phyloP scores from a whole-genome alignment of 2,113 vertebrate species.

The Tichodroma muraria region DNA sequence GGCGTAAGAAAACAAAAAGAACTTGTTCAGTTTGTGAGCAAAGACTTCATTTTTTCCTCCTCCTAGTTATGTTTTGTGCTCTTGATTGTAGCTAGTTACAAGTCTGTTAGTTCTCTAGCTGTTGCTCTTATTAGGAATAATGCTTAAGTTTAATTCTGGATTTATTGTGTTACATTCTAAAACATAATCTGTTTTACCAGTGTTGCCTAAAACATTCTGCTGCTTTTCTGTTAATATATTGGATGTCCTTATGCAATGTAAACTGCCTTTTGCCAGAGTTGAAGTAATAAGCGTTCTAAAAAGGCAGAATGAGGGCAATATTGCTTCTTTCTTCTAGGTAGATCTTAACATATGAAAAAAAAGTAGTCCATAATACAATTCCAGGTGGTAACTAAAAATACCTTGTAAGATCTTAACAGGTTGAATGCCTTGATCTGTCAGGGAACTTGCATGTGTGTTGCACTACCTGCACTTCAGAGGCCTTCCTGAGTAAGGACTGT shows the following conservation, averaged over 20 bases:
- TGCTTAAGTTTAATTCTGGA: neutral
- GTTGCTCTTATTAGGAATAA: neutral
- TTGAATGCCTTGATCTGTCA: neutral
- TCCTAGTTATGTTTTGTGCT: neutral
- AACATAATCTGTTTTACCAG: neutral
- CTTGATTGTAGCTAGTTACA: neutral
- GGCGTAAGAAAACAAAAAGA: neutral
- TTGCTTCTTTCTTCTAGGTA: slow-evolving; percentile 4
- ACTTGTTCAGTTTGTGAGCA: neutral
- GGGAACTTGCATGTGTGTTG: neutral
- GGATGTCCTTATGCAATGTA: neutral
- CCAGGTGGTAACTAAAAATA: slow-evolving; percentile 28
- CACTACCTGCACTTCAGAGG: neutral
- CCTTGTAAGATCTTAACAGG: neutral
- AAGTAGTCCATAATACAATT: slow-evolving; percentile 25
- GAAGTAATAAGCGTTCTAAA: neutral
- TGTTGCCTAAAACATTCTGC: neutral
- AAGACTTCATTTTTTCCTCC: neutral
- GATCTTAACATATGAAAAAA: neutral
- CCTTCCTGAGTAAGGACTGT: neutral
- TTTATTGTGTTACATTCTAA: neutral
- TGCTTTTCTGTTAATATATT: neutral
- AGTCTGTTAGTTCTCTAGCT: neutral
- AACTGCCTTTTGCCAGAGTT: slow-evolving; percentile 1
- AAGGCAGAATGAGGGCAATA: slow-evolving; percentile 51